A percentile compares a stretch with the other conserved stretches of the same genome.
These are phyloP conservation scores for Gonocerus acuteangulatus DNA, from an alignment of 2,888 invertebrate species.

Conservation along the genomic window DNA sequence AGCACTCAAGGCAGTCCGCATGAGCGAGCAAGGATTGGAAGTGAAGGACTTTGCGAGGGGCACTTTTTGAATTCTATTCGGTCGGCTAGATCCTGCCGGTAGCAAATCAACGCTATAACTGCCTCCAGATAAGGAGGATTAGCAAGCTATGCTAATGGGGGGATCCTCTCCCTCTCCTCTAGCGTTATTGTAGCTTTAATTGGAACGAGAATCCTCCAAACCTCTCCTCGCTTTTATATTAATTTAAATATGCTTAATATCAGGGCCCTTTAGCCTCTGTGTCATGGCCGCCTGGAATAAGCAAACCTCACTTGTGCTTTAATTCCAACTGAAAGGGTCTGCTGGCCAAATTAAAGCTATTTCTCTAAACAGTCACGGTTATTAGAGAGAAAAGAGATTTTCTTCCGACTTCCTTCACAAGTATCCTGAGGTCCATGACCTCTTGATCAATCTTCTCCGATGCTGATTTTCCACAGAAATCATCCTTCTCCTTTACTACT, in stretches of 20 bases:
- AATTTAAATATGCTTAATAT: slow-evolving; percentile 22
- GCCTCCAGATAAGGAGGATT: slow-evolving; percentile 14
- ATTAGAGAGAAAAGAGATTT: no score
- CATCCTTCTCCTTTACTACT: no score
- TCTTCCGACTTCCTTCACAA: no score
- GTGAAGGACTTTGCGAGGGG: background rate
- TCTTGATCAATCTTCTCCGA: no score
- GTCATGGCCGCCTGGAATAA: background rate
- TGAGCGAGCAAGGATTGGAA: slow-evolving; percentile 9
- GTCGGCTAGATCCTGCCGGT: background rate
- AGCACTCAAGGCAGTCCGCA: slow-evolving; percentile 3
- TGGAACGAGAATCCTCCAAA: background rate
- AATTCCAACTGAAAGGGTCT: no score
- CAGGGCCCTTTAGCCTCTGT: background rate
- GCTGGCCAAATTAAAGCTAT: no score
- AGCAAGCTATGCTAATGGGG: slow-evolving; percentile 16
- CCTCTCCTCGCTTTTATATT: slow-evolving; percentile 5
- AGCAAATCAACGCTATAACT: slow-evolving; percentile 16
- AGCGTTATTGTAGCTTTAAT: slow-evolving; percentile 12
- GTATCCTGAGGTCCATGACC: no score
- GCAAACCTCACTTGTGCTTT: no score
- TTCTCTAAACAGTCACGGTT: no score
- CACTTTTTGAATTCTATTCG: slow-evolving; percentile 16
- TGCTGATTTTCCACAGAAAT: no score
- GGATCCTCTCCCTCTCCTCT: background rate